A percentile compares a stretch with the other conserved stretches of the same genome.
These are phyloP conservation scores for Oreochromis spilurus DNA, from an alignment of 2,113 vertebrate species.

Conservation along the genomic window DNA sequence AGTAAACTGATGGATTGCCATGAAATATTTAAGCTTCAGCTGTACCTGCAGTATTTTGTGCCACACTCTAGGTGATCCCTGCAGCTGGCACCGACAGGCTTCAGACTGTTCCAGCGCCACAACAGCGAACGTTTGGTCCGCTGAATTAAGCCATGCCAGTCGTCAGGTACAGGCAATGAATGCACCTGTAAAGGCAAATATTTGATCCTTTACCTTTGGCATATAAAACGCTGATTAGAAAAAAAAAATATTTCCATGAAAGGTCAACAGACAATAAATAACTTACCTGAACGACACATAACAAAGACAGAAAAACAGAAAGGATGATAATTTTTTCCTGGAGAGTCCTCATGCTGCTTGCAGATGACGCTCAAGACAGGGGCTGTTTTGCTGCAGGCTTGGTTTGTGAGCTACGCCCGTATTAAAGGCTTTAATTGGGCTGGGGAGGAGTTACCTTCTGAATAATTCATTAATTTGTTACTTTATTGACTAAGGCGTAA, in stretches of 20 bases:
- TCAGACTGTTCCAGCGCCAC: slow-evolving; percentile 79
- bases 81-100: slow-evolving; percentile 71
- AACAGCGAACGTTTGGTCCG: slow-evolving; percentile 72
- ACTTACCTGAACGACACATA: slow-evolving; percentile 60
- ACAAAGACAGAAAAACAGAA: slow-evolving; percentile 42
- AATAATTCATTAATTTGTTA: background rate
- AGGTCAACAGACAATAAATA: background rate
- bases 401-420: background rate
- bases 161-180: slow-evolving; percentile 45
- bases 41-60: slow-evolving; percentile 75
- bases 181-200: slow-evolving; percentile 48
- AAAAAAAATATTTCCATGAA: background rate
- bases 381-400: background rate
- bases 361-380: background rate
- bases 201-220: background rate
- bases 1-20: background rate
- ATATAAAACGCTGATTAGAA: background rate
- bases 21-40: background rate
- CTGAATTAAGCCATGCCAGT: slow-evolving; percentile 55
- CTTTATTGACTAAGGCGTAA: background rate
- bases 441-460: slow-evolving; percentile 43
- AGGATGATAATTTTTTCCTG: slow-evolving; percentile 39
- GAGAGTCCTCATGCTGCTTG: slow-evolving; percentile 49
- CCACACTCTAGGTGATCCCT: slow-evolving; percentile 69
- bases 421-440: slow-evolving; percentile 39